Conservation (phyloP, 2,888 invertebrate species). For the Drosophila limbata region DNA sequence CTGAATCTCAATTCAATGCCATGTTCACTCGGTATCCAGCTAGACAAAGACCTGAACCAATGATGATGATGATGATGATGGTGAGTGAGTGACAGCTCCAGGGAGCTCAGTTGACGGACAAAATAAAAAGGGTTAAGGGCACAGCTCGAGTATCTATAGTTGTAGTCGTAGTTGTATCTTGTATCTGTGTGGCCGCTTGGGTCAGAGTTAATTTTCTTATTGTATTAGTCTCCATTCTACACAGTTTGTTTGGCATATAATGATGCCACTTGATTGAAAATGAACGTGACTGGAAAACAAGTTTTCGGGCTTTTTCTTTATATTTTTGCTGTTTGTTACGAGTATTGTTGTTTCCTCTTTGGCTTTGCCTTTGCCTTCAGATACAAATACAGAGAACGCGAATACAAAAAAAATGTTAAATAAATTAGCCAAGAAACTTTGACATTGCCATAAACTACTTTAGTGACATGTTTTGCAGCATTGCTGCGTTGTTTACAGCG, state of each 20-base stretch:
- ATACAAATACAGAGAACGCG: constrained; percentile 11
- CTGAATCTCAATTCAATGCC: constrained; percentile 30
- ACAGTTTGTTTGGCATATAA: constrained; percentile 70
- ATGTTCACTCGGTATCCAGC: constrained; percentile 11
- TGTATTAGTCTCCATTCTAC: constrained; percentile 62
- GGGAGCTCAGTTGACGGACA: constrained; percentile 1
- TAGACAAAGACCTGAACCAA: constrained; percentile 15
- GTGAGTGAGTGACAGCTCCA: constrained; percentile 45
- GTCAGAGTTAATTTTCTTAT: constrained; percentile 74
- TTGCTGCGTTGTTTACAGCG: constrained; percentile 33
- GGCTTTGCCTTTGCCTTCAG: constrained; percentile 16
- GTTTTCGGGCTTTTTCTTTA: constrained; percentile 59
- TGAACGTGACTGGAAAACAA: constrained; percentile 84
- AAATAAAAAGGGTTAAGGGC: constrained; percentile 71
- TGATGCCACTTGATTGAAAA: constrained; percentile 84
- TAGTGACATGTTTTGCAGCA: constrained; percentile 69
- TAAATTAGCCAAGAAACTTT: constrained; percentile 73
- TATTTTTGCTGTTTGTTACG: constrained; percentile 12
- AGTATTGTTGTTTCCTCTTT: constrained; percentile 30
- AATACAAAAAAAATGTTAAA: constrained; percentile 53
- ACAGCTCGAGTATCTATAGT: constrained; percentile 19
- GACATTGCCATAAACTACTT: constrained; percentile 53
- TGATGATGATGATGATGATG: constrained; percentile 6
- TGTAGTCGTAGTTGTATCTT: not conserved
- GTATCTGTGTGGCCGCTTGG: constrained; percentile 31